A percentile compares a stretch with the other conserved stretches of the same genome.
Evolutionary conservation across 2,888 invertebrate genomes (phyloP).

Genomic region (Tipula confusa): DNA sequence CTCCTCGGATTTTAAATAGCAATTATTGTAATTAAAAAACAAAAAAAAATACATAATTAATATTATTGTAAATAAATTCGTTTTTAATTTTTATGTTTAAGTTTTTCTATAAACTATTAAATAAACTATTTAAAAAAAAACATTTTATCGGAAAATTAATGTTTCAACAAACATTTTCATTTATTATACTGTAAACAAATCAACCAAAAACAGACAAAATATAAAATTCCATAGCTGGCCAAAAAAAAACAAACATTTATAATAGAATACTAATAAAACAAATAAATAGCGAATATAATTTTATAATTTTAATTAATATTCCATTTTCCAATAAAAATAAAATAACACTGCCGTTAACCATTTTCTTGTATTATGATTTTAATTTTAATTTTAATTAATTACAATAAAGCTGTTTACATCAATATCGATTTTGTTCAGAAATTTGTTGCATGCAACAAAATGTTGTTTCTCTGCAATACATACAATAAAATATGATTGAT

Average conservation of each 20-base stretch:
- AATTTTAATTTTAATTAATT: background rate
- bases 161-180: conserved; percentile 3
- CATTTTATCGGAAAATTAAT: background rate
- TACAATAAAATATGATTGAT: background rate
- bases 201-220: background rate
- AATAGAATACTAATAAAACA: background rate
- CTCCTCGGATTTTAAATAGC: conserved; percentile 25
- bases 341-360: background rate
- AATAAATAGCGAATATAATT: background rate
- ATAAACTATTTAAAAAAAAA: background rate
- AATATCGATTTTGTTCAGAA: too few relatives aligned
- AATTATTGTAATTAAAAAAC: background rate
- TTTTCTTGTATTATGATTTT: background rate
- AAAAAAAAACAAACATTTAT: background rate
- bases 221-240: conserved; percentile 13
- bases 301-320: background rate
- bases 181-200: background rate
- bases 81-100: conserved; percentile 9
- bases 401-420: too few relatives aligned
- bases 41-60: background rate
- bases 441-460: background rate
- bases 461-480: background rate
- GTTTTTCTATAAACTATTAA: background rate
- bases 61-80: background rate
- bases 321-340: background rate